Percentiles rank a stretch among this genome's conserved stretches.
These are phyloP conservation scores for Phalacrocorax aristotelis DNA, from an alignment of 2,113 vertebrate genomes.

Conservation along the genomic window DNA sequence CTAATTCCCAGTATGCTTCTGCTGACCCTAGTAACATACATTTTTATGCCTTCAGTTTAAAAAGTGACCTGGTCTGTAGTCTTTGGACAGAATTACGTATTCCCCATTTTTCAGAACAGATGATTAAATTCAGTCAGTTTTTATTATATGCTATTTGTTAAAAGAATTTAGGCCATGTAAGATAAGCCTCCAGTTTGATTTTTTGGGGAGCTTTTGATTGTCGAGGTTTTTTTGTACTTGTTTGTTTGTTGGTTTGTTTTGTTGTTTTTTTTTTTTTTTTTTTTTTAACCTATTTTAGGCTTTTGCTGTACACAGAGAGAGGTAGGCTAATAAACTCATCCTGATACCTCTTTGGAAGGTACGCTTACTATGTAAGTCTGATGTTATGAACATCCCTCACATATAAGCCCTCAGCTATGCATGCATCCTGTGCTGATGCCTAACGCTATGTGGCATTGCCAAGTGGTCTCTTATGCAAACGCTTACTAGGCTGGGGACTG, in stretches of 20 bases:
- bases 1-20: not conserved
- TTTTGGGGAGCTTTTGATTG: not conserved
- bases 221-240: no score
- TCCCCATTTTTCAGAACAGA: not conserved
- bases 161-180: not conserved
- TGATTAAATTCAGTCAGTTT: not conserved
- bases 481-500: not conserved
- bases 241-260: not conserved
- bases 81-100: not conserved
- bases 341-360: not conserved
- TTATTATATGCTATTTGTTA: not conserved
- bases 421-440: not conserved
- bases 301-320: not conserved
- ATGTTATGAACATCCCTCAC: not conserved
- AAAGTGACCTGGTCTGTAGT: not conserved
- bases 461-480: conserved; percentile 41
- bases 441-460: not conserved
- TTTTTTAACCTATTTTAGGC: not conserved
- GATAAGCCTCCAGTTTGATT: not conserved
- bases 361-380: not conserved
- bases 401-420: not conserved
- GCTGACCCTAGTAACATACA: not conserved
- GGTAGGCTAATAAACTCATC: not conserved
- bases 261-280: not conserved
- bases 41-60: not conserved